These are phyloP conservation scores for Diadema setosum DNA, from an alignment of 35 echinoderm and acorn worm genomes.

Conservation along the genomic window DNA sequence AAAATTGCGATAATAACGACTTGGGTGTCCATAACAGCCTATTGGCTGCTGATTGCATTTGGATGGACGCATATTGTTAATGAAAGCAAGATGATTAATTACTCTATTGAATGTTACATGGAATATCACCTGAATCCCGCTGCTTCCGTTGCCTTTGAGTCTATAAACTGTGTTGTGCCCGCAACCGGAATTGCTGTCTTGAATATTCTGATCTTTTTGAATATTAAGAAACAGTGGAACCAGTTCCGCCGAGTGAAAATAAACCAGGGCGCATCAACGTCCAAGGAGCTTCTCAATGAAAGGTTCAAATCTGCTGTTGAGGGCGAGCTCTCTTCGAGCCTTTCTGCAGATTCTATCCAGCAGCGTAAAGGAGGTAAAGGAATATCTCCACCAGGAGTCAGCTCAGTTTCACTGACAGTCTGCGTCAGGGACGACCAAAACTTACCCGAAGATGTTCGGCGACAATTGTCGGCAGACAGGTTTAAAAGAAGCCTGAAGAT, in stretches of 20 bases:
- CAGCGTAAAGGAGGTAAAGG: not conserved
- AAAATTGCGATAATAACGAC: not conserved
- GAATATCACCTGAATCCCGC: not conserved
- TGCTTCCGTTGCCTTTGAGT: not conserved
- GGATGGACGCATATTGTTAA: not conserved
- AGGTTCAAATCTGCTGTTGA: not conserved
- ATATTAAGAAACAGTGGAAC: not conserved
- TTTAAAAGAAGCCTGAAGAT: not conserved
- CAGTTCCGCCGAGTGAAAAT: not conserved
- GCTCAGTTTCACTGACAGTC: not conserved
- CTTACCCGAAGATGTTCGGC: no score
- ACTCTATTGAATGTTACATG: constrained; percentile 5
- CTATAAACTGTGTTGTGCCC: not conserved
- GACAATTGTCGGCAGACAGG: not conserved
- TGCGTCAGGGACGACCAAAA: not conserved
- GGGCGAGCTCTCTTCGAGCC: no score
- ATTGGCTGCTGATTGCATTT: not conserved
- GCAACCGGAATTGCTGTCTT: not conserved
- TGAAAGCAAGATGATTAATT: not conserved
- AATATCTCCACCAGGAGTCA: not conserved
- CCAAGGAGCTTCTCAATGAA: no score
- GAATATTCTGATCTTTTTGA: not conserved
- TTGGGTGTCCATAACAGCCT: not conserved
- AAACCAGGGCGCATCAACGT: no score
- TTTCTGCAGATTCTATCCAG: no score